These are phyloP conservation scores for Trissoscelio sp. DNA, from an alignment of 2,888 invertebrate genomes.

Conservation along the genomic window DNA sequence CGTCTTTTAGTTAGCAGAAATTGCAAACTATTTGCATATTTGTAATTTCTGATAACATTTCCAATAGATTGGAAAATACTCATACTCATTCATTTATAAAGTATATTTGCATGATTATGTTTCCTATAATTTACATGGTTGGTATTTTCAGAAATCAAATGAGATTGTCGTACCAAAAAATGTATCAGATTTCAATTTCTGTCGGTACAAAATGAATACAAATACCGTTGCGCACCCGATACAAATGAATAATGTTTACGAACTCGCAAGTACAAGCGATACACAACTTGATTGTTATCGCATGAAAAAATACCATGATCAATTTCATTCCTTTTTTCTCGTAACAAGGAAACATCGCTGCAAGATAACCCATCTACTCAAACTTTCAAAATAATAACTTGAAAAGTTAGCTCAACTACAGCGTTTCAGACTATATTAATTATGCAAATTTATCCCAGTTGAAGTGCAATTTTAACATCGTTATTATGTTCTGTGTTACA, in stretches of 20 bases:
- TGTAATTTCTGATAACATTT: constrained; percentile 25
- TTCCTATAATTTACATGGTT: constrained; percentile 1
- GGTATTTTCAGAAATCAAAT: constrained; percentile 12
- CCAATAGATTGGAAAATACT: constrained; percentile 25
- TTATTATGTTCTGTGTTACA: constrained; percentile 13
- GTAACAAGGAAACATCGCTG: constrained; percentile 6
- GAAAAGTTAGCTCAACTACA: constrained; percentile 14
- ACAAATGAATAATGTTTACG: neutral
- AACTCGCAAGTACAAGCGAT: neutral
- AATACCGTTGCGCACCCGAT: neutral
- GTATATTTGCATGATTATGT: constrained; percentile 30
- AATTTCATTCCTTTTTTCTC: neutral
- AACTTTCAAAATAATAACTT: constrained; percentile 31
- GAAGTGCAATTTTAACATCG: constrained; percentile 29
- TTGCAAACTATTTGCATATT: constrained; percentile 19
- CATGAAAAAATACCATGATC: neutral
- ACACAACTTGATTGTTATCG: neutral
- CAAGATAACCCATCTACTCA: constrained; percentile 16
- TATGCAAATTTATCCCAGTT: constrained; percentile 26
- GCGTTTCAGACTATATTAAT: constrained; percentile 4
- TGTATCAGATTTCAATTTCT: neutral
- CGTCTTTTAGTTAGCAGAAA: constrained; percentile 31
- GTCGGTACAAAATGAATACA: neutral
- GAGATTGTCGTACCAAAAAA: constrained; percentile 18
- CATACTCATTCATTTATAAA: constrained; percentile 14